Percentiles rank a stretch among this genome's conserved stretches.
Evolutionary conservation across 23 tunicate genomes (phyloP).

Genomic region (Diplosoma virens): DNA sequence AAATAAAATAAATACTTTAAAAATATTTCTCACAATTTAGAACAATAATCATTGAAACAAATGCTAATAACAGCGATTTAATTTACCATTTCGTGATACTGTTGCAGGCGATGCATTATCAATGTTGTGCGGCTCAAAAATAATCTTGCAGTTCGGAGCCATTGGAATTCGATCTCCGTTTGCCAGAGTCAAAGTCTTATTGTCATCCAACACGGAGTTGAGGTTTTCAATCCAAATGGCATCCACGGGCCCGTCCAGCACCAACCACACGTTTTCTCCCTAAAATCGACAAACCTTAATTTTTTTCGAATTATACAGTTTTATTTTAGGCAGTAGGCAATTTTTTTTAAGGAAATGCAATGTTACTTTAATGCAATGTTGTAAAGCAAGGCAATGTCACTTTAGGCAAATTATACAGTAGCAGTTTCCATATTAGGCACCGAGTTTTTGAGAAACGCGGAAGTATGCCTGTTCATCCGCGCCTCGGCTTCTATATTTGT

Average conservation of each 20-base stretch:
- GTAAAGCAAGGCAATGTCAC: too few relatives aligned
- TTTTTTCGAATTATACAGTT: too few relatives aligned
- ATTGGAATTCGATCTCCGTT: conserved; percentile 99
- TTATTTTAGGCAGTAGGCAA: too few relatives aligned
- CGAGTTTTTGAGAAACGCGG: too few relatives aligned
- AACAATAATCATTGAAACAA: background rate
- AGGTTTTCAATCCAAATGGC: conserved; percentile 98
- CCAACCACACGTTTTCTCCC: conserved; percentile 97
- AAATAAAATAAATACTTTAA: too few relatives aligned
- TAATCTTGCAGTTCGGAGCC: conserved; percentile 93
- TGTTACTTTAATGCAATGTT: too few relatives aligned
- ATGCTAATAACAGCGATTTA: background rate
- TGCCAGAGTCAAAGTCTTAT: conserved; percentile 90
- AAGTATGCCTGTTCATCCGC: too few relatives aligned
- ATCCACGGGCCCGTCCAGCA: conserved; percentile 97
- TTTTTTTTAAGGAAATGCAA: too few relatives aligned
- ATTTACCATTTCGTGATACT: conserved; percentile 85
- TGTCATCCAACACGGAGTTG: conserved; percentile 95
- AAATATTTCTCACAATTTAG: too few relatives aligned
- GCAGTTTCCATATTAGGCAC: too few relatives aligned
- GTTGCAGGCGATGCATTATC: conserved; percentile 99
- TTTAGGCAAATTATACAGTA: too few relatives aligned
- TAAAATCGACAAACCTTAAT: background rate
- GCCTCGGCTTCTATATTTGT: too few relatives aligned
- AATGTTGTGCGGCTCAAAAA: conserved; percentile 95